Evolutionary conservation across 2,888 invertebrate genomes (phyloP), one percentile per base, ranked within the genome.

Genomic region (Cetonia aurata): DNA sequence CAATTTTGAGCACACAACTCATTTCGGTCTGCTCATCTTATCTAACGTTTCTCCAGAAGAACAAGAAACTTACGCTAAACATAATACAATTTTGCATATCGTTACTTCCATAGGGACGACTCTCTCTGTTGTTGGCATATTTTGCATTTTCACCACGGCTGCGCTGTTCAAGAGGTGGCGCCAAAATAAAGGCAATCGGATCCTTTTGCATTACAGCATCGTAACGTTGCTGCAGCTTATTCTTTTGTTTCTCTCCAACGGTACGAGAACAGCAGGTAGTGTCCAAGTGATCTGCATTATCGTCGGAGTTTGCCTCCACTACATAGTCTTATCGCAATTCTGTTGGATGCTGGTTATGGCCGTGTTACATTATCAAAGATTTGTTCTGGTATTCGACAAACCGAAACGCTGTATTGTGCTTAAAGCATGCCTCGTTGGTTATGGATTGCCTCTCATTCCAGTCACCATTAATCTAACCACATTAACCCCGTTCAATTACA

Each of bases 261-360:
- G 60, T 9, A 62, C 79, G 77, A 82, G 56, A 17, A 62, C 17
- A 8, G 53, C 65, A 6, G 85, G 83, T 69, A 83, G 81, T 0
- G 76, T 79, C 52, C 85, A 87, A 72, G 76, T 82, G 0, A 76
- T 79, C 9, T 92, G 92, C 77, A 85, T 89, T 79, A 76, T 87
- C 10, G 82, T 88, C 0, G 91, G 91, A 0, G 86, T 89, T 0
- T 75, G 87, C n/a, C 79, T 92, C n/a, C 92, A 92, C 79, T 92
- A 91, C 79, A 87, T 90, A 9, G 86, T 91, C 37, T 79, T 92
- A 12, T 87, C 90, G 0, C 89, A 91, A 1, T 92, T 92, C 79
- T 88, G 89, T 76, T 92, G 92, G 92, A 92, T 92, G 91, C 81
- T 92, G 50, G 89, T 92, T 2, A 90, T 91, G 57, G 92, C 91